Conservation (phyloP, 1,140 invertebrate species). For the Pachypsylla venusta region DNA sequence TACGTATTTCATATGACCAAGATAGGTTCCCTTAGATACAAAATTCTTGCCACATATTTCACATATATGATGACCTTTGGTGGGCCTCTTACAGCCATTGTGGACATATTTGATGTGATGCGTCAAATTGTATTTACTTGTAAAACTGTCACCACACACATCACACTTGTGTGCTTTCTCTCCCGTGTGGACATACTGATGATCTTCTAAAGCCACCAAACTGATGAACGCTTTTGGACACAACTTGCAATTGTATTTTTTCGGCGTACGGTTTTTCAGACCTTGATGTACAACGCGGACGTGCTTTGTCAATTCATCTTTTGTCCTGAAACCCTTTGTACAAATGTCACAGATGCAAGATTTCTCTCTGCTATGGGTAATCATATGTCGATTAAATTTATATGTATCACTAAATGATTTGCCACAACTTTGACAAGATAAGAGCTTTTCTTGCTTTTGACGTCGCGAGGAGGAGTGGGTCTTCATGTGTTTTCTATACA, state of each 20-base stretch:
- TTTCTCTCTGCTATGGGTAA: background rate
- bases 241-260: slow-evolving; percentile 2
- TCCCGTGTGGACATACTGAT: background rate
- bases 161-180: slow-evolving; percentile 31
- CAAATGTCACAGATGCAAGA: background rate
- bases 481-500: slow-evolving; percentile 30
- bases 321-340: background rate
- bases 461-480: slow-evolving; percentile 15
- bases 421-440: slow-evolving; percentile 32
- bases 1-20: background rate
- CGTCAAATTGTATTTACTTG: slow-evolving; percentile 36
- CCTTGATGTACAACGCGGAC: slow-evolving; percentile 26
- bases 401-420: background rate
- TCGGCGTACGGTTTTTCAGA: slow-evolving; percentile 38
- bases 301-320: slow-evolving; percentile 29
- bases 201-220: background rate
- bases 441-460: slow-evolving; percentile 37
- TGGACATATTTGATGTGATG: slow-evolving; percentile 31
- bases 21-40: background rate
- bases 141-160: slow-evolving; percentile 44
- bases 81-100: background rate
- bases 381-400: background rate
- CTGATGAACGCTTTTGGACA: background rate
- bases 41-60: background rate
- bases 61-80: background rate